Conservation (phyloP, 2,888 invertebrate species). For the Bombyx huttoni region DNA sequence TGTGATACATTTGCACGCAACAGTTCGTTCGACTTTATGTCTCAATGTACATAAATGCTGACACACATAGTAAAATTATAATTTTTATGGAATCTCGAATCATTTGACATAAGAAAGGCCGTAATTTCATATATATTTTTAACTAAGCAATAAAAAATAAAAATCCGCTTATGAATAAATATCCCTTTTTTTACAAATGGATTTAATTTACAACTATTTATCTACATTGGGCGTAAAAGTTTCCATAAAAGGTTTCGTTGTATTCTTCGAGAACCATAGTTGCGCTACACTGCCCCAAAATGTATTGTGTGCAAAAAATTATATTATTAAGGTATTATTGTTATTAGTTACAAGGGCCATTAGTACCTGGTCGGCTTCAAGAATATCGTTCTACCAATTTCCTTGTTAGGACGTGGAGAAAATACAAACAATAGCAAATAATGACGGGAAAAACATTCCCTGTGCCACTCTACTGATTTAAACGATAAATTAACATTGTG, state of each 20-base stretch:
- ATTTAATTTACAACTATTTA: too few species aligned
- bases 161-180: background rate
- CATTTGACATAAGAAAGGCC: background rate
- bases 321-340: background rate
- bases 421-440: slow-evolving; percentile 7
- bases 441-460: background rate
- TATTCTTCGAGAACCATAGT: background rate
- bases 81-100: too few species aligned
- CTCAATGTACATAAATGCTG: too few species aligned
- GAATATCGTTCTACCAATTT: slow-evolving; percentile 6
- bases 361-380: background rate
- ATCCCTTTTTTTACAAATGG: too few species aligned
- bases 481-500: background rate
- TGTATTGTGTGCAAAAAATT: background rate
- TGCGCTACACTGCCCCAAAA: background rate
- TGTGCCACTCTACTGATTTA: background rate
- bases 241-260: too few species aligned
- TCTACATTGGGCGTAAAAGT: too few species aligned
- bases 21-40: too few species aligned
- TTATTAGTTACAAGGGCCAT: slow-evolving; percentile 1
- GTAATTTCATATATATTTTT: background rate
- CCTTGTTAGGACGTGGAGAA: slow-evolving; percentile 7
- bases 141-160: background rate
- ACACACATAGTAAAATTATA: too few species aligned
- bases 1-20: too few species aligned